phyloP scores from a whole-genome alignment of 2,888 invertebrate species.

The Brenthis ino region DNA sequence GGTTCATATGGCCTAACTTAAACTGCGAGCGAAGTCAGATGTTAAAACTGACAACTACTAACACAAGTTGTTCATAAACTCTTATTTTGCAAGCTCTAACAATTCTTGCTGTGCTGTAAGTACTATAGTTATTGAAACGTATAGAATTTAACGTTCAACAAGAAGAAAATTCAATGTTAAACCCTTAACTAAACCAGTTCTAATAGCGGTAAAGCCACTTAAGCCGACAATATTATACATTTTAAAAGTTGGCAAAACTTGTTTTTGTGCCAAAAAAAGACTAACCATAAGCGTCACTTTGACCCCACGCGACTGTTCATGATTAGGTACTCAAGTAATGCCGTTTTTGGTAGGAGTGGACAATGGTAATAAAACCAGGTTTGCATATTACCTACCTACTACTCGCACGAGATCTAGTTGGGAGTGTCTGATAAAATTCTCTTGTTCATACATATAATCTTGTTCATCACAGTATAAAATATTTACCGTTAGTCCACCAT shows the following conservation, averaged over 20 bases:
- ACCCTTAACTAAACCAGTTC: conserved; percentile 27
- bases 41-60: too few species aligned
- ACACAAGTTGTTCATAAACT: too few species aligned
- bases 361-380: conserved; percentile 19
- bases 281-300: conserved; percentile 25
- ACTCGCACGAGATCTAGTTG: conserved; percentile 12
- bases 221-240: conserved; percentile 24
- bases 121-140: background rate
- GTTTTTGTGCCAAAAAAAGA: conserved; percentile 31
- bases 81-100: too few species aligned
- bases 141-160: conserved; percentile 1
- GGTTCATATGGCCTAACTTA: too few species aligned
- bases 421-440: conserved; percentile 19
- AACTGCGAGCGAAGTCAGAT: too few species aligned
- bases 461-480: conserved; percentile 11
- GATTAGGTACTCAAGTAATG: conserved; percentile 12
- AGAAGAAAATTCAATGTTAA: conserved; percentile 17
- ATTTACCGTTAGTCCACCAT: conserved; percentile 5
- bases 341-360: conserved; percentile 24
- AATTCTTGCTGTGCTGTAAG: too few species aligned
- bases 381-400: conserved; percentile 5
- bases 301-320: conserved; percentile 26
- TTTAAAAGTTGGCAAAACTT: conserved; percentile 27
- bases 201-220: conserved; percentile 31
- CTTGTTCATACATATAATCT: background rate